Percentiles rank a stretch among this genome's conserved stretches.
Evolutionary conservation across 64 coral and sea anemone species (phyloP).

Genomic region (Hydrozoanthus tunicans): DNA sequence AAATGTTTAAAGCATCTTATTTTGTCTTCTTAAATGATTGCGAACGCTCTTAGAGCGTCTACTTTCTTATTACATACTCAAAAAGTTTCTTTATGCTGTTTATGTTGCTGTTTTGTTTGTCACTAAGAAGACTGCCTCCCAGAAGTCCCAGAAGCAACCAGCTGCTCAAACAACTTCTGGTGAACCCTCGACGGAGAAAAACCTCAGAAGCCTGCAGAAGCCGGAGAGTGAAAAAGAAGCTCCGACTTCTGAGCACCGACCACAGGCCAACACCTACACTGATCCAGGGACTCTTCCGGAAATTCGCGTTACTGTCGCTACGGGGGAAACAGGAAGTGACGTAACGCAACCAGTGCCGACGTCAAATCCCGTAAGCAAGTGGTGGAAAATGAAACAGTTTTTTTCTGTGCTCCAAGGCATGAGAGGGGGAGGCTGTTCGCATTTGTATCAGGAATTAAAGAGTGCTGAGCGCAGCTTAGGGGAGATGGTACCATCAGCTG

Average conservation of each 20-base stretch:
- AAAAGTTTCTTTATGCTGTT: neutral
- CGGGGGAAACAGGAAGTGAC: neutral
- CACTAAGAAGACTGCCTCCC: neutral
- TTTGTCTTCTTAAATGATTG: no score
- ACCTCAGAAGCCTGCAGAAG: neutral
- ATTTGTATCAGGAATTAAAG: constrained; percentile 32
- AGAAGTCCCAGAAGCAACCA: neutral
- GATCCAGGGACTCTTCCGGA: neutral
- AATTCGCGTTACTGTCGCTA: neutral
- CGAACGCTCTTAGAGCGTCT: no score
- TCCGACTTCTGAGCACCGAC: neutral
- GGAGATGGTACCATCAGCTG: constrained; percentile 10
- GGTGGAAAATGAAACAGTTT: constrained; percentile 52
- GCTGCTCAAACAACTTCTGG: neutral
- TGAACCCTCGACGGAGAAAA: neutral
- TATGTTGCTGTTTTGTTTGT: neutral
- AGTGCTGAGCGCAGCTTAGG: neutral
- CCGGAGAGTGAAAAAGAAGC: neutral
- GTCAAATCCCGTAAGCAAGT: neutral
- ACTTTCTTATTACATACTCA: no score
- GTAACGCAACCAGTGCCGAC: neutral
- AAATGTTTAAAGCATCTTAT: no score
- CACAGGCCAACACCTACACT: neutral
- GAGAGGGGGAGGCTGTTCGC: constrained; percentile 46
- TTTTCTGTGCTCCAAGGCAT: constrained; percentile 15